Evolutionary conservation across 2,888 invertebrate genomes (phyloP), one percentile per base, ranked within the genome.

Genomic region (Conomelus anceps): DNA sequence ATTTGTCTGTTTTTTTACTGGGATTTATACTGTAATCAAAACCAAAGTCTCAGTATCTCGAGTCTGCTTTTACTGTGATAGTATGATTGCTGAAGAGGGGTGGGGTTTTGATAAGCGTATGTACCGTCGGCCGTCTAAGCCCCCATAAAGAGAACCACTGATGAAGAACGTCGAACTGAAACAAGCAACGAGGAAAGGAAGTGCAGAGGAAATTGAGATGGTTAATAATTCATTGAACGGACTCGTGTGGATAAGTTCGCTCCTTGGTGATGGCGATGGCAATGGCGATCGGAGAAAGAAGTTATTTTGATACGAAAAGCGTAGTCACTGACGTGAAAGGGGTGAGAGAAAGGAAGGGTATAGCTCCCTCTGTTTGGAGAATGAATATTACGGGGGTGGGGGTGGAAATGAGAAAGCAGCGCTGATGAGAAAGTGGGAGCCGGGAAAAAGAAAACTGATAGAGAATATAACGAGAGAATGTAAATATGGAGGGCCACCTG

Each of bases 401-500:
- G 63, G 63, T 24, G 13, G 86, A 86, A 86, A 86, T 86, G 86
- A 86, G 86, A 86, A 26, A 26, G 86, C 86, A 24, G 22, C 86
- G 23, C 24, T 86, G 86, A 86, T 86, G 86, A 29, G 86, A 86
- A 86, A 23, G 86, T 26, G 86, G 26, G 29, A 86, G 86, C 86
- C 23, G 23, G 24, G 24, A 26, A 86, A 86, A 86, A 86, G 86
- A 86, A 86, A 86, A 86, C 86, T 23, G 86, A 86, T 86, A 86
- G 86, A 86, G 86, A 23, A 86, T 23, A 86, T 86, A 86, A 86
- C 86, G 86, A 86, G 86, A 29, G 86, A 86, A 86, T 86, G 86
- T 86, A 86, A 86, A 86, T 86, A 86, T 24, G 86, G 86, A 29
- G 24, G 86, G 29, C 29, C 24, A 86, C 86, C 86, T 86, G 86